Evolutionary conservation across 2,888 invertebrate species (phyloP), one percentile per base, ranked within the genome.

Genomic region (Rhabditoides inermis): DNA sequence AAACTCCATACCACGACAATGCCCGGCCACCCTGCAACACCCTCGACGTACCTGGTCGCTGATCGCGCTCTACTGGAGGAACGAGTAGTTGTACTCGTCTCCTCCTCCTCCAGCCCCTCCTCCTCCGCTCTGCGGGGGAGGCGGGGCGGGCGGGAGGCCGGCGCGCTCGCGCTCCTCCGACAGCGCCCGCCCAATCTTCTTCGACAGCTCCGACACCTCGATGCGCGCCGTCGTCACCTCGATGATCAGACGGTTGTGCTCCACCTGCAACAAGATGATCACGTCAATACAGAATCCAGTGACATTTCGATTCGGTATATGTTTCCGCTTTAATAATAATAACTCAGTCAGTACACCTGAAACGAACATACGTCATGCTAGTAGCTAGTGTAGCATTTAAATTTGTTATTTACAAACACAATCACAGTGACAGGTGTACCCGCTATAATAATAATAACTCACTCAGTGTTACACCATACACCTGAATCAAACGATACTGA

Each of bases 181-280:
- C 18, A 67, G 56, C 22, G 54, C 62, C n/a, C 54, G 49, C 26
- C 58, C 55, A 49, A 67, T 58, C 53, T 67, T 67, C 52, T 67
- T 67, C 30, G 64, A 61, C 39, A 60, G 56, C 23, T 65, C 61
- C 20, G 57, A 52, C 20, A 67, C 61, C 41, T 66, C 66, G 39
- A 67, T 64, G 36, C 58, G 60, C n/a, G 60, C 60, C 12, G 67
- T 65, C 26, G 67, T 65, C 47, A 67, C 60, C n/a, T 58, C 60
- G 50, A 67, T 67, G 45, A 67, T 63, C 36, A 67, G 53, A 10
- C 61, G 60, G 30, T 67, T 62, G 57, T 67, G 56, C 41, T 67
- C 67, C 37, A 61, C 53, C 65, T 65, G 42, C 44, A 62, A 56
- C 15, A 37, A 2, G 37, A 20, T 15, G 37, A 20, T 20, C 26